Base-by-base conservation (phyloP, 2,888 invertebrate species). In the Drosophila phalerata region DNA sequence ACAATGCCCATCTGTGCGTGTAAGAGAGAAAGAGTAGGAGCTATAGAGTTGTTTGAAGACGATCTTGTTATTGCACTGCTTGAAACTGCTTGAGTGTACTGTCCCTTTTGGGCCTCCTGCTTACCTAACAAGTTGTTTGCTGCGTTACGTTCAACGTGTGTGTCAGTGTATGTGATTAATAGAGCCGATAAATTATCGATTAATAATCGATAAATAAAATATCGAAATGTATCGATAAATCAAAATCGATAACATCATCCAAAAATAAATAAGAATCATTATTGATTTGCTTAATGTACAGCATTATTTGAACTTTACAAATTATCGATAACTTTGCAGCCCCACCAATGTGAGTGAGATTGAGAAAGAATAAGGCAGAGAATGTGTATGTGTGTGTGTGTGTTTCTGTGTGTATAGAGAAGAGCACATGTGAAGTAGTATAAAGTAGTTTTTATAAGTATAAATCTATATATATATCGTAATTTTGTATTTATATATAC, bases 381-480 rank as follows among this genome's bases (percentile, higher is more conserved):
- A 15, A 6, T 17, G 9, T 15, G 19, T 43, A 19, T 42, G 13
- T 19, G 48, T 30, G 60, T 48, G 19, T 34, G 22, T 5, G 19
- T n/a, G 28, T 37, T 43, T 40, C n/a, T 61, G 28, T 42, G 49
- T 45, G 60, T 56, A 51, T 77, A 69, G 56, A 76, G 78, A 76
- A 76, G 78, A 78, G 76, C 78, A 76, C 76, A 69, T 78, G 73
- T 73, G 78, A 73, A 73, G 38, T 74, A 49, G 53, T 71, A 64
- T 65, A 51, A 71, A 38, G 56, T 62, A 64, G 30, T 61, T 48
- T 48, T 32, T 32, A 58, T 65, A 51, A 38, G 19, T 51, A 65
- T 58, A 40, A 56, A 48, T 55, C 51, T 40, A 55, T 52, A 52
- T 65, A 52, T 65, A 69, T 74, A 71, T 77, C 56, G 45, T 75